Conservation (phyloP, 2,888 invertebrate species). For the Aquatica leii region DNA sequence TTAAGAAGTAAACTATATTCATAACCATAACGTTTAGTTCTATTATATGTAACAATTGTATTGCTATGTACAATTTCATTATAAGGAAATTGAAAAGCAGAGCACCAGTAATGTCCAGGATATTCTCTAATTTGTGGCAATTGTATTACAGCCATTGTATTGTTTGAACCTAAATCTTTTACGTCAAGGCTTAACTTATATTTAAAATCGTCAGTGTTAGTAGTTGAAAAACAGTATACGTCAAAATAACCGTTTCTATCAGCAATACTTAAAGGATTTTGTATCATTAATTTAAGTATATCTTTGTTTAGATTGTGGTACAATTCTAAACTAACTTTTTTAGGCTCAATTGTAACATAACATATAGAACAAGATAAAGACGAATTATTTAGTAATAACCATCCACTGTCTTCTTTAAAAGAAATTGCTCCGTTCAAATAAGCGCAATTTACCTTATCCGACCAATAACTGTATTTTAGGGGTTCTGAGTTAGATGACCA, state of each 20-base stretch:
- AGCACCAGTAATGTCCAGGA: constrained; percentile 40
- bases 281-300: neutral
- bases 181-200: neutral
- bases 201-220: constrained; percentile 5
- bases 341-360: neutral
- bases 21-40: neutral
- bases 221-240: constrained; percentile 9
- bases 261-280: constrained; percentile 5
- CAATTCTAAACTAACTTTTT: neutral
- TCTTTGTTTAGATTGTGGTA: neutral
- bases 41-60: constrained; percentile 23
- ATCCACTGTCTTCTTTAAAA: neutral
- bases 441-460: neutral
- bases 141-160: neutral
- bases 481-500: constrained; percentile 1
- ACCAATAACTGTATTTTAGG: constrained; percentile 13
- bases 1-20: constrained; percentile 13
- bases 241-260: neutral
- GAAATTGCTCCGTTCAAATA: neutral
- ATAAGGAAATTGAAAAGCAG: constrained; percentile 33
- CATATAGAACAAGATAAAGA: constrained; percentile 11
- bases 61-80: constrained; percentile 25
- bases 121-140: neutral
- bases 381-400: constrained; percentile 9
- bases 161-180: neutral